These are phyloP conservation scores for Xiphorhynchus erythropygius DNA, from an alignment of 2,797 vertebrate species.

Conservation along the genomic window DNA sequence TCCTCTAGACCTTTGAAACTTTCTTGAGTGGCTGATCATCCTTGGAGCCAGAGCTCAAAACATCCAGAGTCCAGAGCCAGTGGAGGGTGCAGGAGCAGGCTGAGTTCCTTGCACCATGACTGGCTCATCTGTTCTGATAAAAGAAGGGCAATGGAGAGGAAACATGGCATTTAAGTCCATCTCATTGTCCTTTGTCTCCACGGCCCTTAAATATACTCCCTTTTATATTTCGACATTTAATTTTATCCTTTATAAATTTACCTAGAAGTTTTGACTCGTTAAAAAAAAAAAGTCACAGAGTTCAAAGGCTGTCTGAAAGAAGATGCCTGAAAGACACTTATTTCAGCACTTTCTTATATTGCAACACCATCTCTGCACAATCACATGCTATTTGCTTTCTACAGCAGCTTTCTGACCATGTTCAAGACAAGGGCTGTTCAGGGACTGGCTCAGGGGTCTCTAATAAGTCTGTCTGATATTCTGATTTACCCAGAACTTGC, in stretches of 20 bases:
- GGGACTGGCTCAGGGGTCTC: background rate
- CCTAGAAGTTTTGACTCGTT: background rate
- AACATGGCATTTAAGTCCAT: background rate
- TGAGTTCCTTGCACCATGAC: fast-evolving
- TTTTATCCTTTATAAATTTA: background rate
- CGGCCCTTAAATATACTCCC: background rate
- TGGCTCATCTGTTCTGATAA: background rate
- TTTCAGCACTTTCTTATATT: constrained; percentile 35
- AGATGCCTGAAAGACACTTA: background rate
- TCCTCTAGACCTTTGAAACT: constrained; percentile 39
- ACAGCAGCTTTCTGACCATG: background rate
- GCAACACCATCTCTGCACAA: constrained; percentile 10
- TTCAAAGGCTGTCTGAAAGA: constrained; percentile 29
- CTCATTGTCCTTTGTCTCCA: background rate
- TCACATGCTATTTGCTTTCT: background rate
- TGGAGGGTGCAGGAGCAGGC: background rate
- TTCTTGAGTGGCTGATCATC: background rate
- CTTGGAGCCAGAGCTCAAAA: background rate
- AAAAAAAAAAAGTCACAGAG: background rate
- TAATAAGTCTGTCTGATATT: background rate
- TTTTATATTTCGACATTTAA: background rate
- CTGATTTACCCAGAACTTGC: background rate
- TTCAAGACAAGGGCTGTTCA: background rate
- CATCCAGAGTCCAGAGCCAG: background rate
- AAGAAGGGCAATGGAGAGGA: background rate